phyloP scores from a whole-genome alignment of 2,113 vertebrate species.

The Macrotis lagotis region DNA sequence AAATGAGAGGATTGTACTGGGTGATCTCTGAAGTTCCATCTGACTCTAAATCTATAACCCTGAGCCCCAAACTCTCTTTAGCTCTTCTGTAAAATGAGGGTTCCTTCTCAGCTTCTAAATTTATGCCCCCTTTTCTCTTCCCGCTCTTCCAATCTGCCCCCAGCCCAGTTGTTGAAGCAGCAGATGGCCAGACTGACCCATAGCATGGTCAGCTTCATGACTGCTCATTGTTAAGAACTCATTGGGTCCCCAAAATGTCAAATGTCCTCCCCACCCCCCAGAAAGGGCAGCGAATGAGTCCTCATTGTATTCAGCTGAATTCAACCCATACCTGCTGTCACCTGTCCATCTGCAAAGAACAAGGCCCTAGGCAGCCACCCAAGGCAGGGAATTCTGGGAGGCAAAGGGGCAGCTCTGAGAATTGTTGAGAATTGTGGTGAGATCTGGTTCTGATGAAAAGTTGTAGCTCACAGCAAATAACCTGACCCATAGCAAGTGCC shows the following conservation, averaged over 20 bases:
- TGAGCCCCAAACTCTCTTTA: neutral
- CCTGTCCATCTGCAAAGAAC: neutral
- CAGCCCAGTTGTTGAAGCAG: too few species aligned
- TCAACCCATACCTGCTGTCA: neutral
- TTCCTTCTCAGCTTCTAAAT: neutral
- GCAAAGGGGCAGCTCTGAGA: neutral
- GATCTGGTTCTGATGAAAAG: neutral
- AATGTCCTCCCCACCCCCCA: neutral
- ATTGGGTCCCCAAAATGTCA: neutral
- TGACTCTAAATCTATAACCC: neutral
- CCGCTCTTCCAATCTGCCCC: neutral
- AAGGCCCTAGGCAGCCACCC: neutral
- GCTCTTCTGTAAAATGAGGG: neutral
- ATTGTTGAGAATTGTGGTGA: neutral
- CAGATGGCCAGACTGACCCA: neutral
- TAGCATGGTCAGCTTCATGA: neutral
- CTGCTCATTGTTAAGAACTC: neutral
- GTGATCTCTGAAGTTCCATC: neutral
- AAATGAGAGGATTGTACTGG: neutral
- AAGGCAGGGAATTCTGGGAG: neutral
- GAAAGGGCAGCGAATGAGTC: neutral
- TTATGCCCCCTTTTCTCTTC: neutral
- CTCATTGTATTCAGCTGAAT: neutral
- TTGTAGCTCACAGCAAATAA: neutral
- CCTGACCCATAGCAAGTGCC: neutral